A percentile compares a stretch with the other conserved stretches of the same genome.
Evolutionary conservation across 2,888 invertebrate species (phyloP).

Genomic region (Hermodice carunculata): DNA sequence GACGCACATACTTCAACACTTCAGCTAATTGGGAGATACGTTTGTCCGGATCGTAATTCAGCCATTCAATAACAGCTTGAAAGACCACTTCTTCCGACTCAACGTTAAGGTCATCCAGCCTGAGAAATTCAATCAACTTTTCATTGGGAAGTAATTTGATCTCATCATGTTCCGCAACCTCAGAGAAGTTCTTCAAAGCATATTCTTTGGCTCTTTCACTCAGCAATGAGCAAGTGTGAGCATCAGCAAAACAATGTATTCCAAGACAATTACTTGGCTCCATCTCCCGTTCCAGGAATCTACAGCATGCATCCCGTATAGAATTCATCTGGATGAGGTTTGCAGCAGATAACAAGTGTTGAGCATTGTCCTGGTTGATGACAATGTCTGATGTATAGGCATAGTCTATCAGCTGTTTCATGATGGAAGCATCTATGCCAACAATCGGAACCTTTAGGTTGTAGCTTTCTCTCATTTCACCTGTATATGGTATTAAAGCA

Average conservation of each 20-base stretch:
- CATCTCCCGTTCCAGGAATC: constrained; percentile 21
- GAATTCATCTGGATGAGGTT: constrained; percentile 19
- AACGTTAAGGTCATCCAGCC: constrained; percentile 11
- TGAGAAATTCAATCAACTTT: constrained; percentile 14
- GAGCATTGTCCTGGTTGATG: constrained; percentile 21
- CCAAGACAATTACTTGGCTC: constrained; percentile 22
- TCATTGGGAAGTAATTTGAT: background rate
- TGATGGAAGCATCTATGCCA: constrained; percentile 12
- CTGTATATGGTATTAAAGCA: background rate
- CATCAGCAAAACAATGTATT: constrained; percentile 27
- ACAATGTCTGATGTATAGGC: constrained; percentile 22
- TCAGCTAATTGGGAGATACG: background rate
- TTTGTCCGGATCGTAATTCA: constrained; percentile 7
- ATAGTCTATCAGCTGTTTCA: constrained; percentile 21
- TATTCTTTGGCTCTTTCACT: constrained; percentile 13
- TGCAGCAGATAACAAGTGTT: constrained; percentile 24
- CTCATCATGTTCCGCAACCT: constrained; percentile 14
- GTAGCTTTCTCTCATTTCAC: constrained; percentile 15
- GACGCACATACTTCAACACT: constrained; percentile 10
- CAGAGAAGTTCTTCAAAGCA: constrained; percentile 15
- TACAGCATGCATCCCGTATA: constrained; percentile 20
- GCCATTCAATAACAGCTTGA: constrained; percentile 24
- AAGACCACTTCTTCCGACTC: constrained; percentile 15
- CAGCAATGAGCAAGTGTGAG: constrained; percentile 13
- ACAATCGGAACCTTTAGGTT: background rate